Conservation (phyloP, 2,113 vertebrate species). For the Gorsachius goisagi region DNA sequence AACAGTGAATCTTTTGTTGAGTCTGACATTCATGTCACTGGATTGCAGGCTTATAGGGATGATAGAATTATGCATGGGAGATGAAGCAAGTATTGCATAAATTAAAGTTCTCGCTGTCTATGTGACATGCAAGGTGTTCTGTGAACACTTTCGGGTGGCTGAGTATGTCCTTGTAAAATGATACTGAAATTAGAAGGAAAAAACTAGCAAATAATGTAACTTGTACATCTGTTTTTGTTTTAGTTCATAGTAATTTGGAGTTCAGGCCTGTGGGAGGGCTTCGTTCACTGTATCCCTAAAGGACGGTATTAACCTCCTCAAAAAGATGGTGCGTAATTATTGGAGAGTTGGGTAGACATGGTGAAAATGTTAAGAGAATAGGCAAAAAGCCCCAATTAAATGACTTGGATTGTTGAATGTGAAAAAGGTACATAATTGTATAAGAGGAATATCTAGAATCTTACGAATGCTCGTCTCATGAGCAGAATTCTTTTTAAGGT, state of each 20-base stretch:
- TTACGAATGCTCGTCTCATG: fast-evolving
- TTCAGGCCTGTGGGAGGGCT: not conserved
- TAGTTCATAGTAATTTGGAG: not conserved
- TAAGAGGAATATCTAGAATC: not conserved
- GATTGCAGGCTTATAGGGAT: not conserved
- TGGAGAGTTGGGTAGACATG: not conserved
- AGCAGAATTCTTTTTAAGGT: not conserved
- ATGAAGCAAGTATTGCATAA: not conserved
- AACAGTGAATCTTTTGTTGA: not conserved
- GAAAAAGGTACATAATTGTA: fast-evolving
- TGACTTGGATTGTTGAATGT: not conserved
- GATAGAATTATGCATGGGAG: not conserved
- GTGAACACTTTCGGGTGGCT: not conserved
- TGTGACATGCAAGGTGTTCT: not conserved
- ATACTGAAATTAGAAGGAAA: not conserved
- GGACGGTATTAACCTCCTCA: not conserved
- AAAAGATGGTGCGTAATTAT: not conserved
- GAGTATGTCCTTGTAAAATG: not conserved
- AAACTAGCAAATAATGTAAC: not conserved
- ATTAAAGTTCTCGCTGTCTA: not conserved
- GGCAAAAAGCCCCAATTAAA: not conserved
- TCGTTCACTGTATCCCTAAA: not conserved
- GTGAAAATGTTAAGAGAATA: not conserved
- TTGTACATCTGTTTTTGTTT: not conserved
- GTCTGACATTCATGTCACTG: not conserved